Evolutionary conservation across 92 coral and sea anemone species (phyloP), one percentile per base, ranked within the genome.

Genomic region (Epizoanthus rinbou): DNA sequence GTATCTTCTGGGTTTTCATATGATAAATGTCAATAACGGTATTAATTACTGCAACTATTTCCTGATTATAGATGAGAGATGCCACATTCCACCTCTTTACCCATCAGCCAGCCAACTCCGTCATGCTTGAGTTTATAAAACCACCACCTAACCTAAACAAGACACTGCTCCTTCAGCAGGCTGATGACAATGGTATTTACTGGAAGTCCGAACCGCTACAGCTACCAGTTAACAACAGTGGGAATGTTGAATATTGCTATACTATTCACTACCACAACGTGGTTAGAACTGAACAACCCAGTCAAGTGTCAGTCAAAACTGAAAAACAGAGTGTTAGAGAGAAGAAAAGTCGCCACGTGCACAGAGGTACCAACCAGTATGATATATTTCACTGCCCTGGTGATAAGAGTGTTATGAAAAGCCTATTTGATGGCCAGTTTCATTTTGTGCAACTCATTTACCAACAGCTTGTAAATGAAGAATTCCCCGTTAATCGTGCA

Each of bases 361-460:
- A 45, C 18, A 9, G 24, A 19, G 70, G 91, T 0, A 62, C 9
- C 3, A 75, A 89, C 28, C 97, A 92, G 64, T 90, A 80, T 85
- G 96, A 90, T 79, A 79, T 88, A 43, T 90, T 92, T 76, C 85
- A 68, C 74, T 5, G 28, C 1, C 84, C 89, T 0, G 14, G 13
- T 31, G 85, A 79, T n/a, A n/a, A n/a, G n/a, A n/a, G n/a, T 6
- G 0, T 19, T 17, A 64, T 21, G 31, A 64, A 83, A 59, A 74
- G 64, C 5, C 68, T 92, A 19, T 80, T 89, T 21, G 45, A 14
- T 1, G 96, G 96, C 2, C 96, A 92, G 43, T 37, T 90, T 19
- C 85, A 57, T 52, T 92, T 80, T 52, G 79, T 92, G 0, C 31
- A 92, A 43, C 39, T n/a, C 79, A 19, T 92, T 14, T 92, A 78